Evolutionary conservation across 2,797 vertebrate species (phyloP), one percentile per base, ranked within the genome.

Genomic region (Gymnodraco acuticeps): DNA sequence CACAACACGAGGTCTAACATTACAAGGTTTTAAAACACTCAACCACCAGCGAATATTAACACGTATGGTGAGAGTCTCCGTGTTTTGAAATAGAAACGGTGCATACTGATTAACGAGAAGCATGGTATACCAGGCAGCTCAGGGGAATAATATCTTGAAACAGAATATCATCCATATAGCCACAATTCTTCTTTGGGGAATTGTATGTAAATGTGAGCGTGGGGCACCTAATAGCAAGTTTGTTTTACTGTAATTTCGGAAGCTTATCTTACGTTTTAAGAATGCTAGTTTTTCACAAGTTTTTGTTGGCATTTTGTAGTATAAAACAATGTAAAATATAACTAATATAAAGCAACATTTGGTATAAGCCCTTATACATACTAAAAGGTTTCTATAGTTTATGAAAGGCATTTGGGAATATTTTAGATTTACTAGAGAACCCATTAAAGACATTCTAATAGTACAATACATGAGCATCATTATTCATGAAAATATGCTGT

Each of bases 21-120:
- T 3, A 52, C 17, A 4, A 52, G 10, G 31, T 56, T 66, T 58
- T 23, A 14, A 47, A 31, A 46, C 31, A 13, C 1, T 1, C 42
- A 3, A 0, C 10, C 9, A 33, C 5, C 53, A 33, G 20, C 10
- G 55, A 59, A 43, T 47, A 23, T 27, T 20, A 9, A 27, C 68
- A 70, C 43, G 55, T 59, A 33, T 31, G 20, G 73, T 38, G 50
- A 55, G 75, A 80, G 69, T 58, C 78, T 76, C 41, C 61, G 83
- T 80, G 83, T 82, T 86, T 84, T 72, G 76, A 89, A 88, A 88
- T 83, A 84, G 87, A 88, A 91, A 87, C 77, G 68, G 70, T 89
- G 86, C 93, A 92, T 92, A 93, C 87, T 83, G 93, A 93, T 94
- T 92, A 93, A 85, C 71, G 78, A 75, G 76, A 85, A 83, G 85